phyloP scores from a whole-genome alignment of 2,888 invertebrate genomes.

The Papilio demoleus region DNA sequence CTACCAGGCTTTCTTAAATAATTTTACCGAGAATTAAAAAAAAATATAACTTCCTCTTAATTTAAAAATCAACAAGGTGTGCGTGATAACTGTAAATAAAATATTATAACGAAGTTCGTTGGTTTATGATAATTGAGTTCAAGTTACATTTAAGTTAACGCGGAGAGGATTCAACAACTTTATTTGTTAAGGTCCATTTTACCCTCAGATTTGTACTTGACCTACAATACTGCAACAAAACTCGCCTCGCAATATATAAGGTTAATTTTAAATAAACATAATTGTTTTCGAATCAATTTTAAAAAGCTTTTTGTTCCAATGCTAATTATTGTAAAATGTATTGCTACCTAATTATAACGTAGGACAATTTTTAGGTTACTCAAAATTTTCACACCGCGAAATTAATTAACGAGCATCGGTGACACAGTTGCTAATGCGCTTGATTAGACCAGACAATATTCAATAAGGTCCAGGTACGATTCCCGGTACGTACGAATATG shows the following conservation, averaged over 20 bases:
- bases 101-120: slow-evolving; percentile 9
- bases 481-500: no score
- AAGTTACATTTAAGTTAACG: slow-evolving; percentile 11
- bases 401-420: not conserved
- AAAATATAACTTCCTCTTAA: not conserved
- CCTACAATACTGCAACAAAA: slow-evolving; percentile 32
- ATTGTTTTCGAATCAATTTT: slow-evolving; percentile 18
- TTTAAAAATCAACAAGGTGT: not conserved
- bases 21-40: not conserved
- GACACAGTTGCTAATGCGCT: no score
- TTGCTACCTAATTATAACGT: not conserved
- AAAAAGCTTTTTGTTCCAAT: slow-evolving; percentile 20
- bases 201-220: slow-evolving; percentile 28
- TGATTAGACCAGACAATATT: no score
- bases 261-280: slow-evolving; percentile 34
- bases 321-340: slow-evolving; percentile 3
- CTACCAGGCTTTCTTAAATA: no score
- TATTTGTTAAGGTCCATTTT: slow-evolving; percentile 22
- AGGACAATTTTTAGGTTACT: not conserved
- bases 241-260: slow-evolving; percentile 31
- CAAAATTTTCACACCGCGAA: not conserved
- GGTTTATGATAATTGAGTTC: slow-evolving; percentile 12
- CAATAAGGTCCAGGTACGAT: no score
- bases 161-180: slow-evolving; percentile 20
- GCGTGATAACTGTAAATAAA: slow-evolving; percentile 16